Percentiles rank a stretch among this genome's conserved stretches.
Evolutionary conservation across 2,888 invertebrate species (phyloP).

Genomic region (Thysanoteuthis rhombus): DNA sequence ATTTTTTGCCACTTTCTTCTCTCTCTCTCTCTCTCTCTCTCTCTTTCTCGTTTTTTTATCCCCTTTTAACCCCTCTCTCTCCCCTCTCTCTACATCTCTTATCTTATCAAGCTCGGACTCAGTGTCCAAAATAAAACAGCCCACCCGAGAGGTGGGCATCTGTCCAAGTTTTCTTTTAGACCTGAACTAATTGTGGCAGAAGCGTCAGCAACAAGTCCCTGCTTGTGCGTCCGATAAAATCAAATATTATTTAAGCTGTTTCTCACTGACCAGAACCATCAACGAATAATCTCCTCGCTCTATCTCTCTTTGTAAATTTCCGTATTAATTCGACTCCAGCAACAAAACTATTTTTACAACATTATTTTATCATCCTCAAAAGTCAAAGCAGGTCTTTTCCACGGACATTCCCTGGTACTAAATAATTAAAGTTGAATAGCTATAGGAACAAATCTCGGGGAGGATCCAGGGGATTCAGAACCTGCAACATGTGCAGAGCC

Average conservation of each 20-base stretch:
- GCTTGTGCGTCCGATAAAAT: neutral
- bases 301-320: neutral
- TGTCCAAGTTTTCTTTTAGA: neutral
- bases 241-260: neutral
- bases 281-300: neutral
- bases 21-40: no score
- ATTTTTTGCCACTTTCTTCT: no score
- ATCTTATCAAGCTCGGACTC: neutral
- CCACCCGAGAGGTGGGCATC: neutral
- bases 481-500: no score
- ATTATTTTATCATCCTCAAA: neutral
- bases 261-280: neutral
- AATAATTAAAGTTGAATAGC: neutral
- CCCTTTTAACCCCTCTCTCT: neutral
- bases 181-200: neutral
- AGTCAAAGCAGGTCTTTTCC: neutral
- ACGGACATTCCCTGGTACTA: neutral
- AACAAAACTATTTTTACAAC: neutral
- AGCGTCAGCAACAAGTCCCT: slow-evolving; percentile 12
- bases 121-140: neutral
- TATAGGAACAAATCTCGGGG: no score
- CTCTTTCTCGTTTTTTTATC: neutral
- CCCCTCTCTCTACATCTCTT: neutral
- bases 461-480: no score
- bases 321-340: neutral